Percentiles rank a stretch among this genome's conserved stretches.
These are phyloP conservation scores for Entelurus aequoreus DNA, from an alignment of 2,113 vertebrate species.

Conservation along the genomic window DNA sequence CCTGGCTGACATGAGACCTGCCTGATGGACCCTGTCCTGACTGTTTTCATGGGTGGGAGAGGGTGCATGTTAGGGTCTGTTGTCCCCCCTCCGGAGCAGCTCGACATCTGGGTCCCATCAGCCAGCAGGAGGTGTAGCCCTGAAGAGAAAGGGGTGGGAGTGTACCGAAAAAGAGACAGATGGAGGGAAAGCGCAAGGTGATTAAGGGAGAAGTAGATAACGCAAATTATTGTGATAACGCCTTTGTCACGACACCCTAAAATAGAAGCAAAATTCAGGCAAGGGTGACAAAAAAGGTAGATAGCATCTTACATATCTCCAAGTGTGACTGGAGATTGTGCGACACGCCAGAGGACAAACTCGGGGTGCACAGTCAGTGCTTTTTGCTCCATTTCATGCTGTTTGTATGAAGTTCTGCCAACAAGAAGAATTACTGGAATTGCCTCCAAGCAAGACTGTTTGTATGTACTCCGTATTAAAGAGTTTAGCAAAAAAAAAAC, in stretches of 20 bases:
- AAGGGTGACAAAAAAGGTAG: constrained; percentile 25
- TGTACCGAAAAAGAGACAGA: constrained; percentile 40
- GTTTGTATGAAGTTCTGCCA: constrained; percentile 33
- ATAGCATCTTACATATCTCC: constrained; percentile 25
- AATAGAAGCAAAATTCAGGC: constrained; percentile 31
- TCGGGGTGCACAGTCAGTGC: constrained; percentile 18
- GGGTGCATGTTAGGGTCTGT: neutral
- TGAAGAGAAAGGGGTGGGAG: constrained; percentile 5
- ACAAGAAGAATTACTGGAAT: neutral
- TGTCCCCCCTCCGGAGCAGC: constrained; percentile 18
- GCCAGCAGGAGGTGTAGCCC: constrained; percentile 12
- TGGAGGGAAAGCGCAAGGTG: constrained; percentile 38
- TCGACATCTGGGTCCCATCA: constrained; percentile 61
- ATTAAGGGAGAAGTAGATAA: constrained; percentile 42
- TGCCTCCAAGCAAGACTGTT: neutral
- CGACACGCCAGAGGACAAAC: constrained; percentile 37
- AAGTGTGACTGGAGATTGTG: constrained; percentile 32
- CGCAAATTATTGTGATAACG: constrained; percentile 38
- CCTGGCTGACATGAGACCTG: constrained; percentile 17
- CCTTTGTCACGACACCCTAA: constrained; percentile 43
- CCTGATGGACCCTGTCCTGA: constrained; percentile 34
- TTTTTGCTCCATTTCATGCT: constrained; percentile 11
- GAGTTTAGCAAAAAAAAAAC: neutral
- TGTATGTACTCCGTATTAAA: neutral
- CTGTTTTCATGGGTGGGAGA: constrained; percentile 14